Conservation (phyloP, 2,888 invertebrate species). For the Cataglyphis rosenhaueri region DNA sequence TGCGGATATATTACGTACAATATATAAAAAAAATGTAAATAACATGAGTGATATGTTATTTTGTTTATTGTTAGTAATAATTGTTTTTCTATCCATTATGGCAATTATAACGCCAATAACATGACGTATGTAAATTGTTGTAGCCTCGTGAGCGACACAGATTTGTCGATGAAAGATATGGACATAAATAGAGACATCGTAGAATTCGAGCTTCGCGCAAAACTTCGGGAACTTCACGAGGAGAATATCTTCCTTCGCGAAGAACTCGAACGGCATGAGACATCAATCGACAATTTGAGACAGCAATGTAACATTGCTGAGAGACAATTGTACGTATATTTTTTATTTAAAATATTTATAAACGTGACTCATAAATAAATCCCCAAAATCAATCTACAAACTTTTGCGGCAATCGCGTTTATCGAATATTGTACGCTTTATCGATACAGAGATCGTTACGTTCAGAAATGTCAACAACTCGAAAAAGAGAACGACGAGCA, state of each 20-base stretch:
- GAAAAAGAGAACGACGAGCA: constrained; percentile 49
- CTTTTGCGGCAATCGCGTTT: neutral
- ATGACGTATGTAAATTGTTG: constrained; percentile 15
- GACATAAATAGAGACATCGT: constrained; percentile 10
- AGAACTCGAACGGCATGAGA: constrained; percentile 28
- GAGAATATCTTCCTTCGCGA: constrained; percentile 30
- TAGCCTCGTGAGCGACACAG: constrained; percentile 15
- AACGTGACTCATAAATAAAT: neutral
- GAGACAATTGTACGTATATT: constrained; percentile 26
- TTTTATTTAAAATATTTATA: neutral
- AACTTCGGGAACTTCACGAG: constrained; percentile 1
- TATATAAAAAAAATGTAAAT: neutral
- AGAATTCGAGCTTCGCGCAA: constrained; percentile 25
- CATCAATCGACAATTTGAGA: constrained; percentile 7
- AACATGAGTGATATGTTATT: neutral
- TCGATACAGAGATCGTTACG: constrained; percentile 36
- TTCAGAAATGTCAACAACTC: constrained; percentile 42
- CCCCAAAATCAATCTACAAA: neutral
- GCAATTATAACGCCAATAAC: neutral
- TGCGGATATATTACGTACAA: neutral
- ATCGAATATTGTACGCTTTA: neutral
- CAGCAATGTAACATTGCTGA: neutral
- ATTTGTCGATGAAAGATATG: constrained; percentile 36
- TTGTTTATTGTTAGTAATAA: neutral
- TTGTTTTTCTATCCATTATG: neutral